phyloP scores from a whole-genome alignment of 2,888 invertebrate species.

The Amphipoea oculea region DNA sequence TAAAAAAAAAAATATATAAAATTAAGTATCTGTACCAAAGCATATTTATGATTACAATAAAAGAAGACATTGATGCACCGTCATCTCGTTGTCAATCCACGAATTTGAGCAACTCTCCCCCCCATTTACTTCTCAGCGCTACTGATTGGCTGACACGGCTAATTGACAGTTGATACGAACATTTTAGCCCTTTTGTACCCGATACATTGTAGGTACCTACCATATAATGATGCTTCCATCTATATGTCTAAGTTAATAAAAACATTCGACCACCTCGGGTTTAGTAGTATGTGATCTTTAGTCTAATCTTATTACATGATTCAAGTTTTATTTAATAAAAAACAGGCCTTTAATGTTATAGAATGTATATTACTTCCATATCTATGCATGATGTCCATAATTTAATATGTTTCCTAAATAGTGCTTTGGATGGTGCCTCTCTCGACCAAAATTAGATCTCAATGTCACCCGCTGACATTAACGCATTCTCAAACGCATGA shows the following conservation, averaged over 20 bases:
- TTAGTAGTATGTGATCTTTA: background rate
- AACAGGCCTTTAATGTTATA: background rate
- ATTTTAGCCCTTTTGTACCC: slow-evolving; percentile 17
- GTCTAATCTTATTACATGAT: background rate
- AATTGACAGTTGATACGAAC: slow-evolving; percentile 48
- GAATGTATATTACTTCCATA: slow-evolving; percentile 5
- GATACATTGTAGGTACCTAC: background rate
- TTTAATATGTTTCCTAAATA: background rate
- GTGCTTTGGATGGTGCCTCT: slow-evolving; percentile 11
- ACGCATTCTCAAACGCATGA: slow-evolving; percentile 24
- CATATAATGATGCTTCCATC: background rate
- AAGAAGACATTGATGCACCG: slow-evolving; percentile 2
- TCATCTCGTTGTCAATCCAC: slow-evolving; percentile 7
- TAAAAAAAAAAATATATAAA: background rate
- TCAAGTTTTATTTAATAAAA: background rate
- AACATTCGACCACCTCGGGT: background rate
- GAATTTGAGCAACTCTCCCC: background rate
- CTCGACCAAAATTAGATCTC: slow-evolving; percentile 20
- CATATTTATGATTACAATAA: background rate
- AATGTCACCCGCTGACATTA: slow-evolving; percentile 55
- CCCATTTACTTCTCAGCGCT: background rate
- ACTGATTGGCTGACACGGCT: slow-evolving; percentile 33
- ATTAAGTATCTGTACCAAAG: background rate
- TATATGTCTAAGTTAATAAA: background rate
- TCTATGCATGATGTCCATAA: background rate